Conservation (phyloP, 2,113 vertebrate species). For the Hypocryptadius cinnamomeus region DNA sequence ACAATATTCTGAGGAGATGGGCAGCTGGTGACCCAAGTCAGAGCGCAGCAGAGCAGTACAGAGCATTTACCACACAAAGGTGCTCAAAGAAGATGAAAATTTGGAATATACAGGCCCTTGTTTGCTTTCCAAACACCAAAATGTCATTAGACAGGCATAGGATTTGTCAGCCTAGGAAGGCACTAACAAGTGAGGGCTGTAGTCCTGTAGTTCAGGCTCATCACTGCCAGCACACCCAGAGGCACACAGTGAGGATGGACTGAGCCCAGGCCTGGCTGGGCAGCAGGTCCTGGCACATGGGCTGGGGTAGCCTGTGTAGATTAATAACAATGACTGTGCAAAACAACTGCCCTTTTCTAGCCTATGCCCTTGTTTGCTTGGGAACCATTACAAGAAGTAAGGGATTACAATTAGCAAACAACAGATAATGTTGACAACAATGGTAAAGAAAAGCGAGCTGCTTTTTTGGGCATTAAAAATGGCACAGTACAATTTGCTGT, state of each 20-base stretch:
- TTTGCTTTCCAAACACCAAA: too few species aligned
- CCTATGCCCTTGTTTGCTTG: not conserved
- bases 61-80: not conserved
- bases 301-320: not conserved
- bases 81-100: not conserved
- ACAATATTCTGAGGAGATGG: not conserved
- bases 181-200: not conserved
- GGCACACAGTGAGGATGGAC: not conserved
- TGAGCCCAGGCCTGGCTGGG: not conserved
- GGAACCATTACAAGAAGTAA: not conserved
- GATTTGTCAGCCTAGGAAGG: not conserved
- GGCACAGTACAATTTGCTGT: not conserved
- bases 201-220: not conserved
- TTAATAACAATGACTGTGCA: not conserved
- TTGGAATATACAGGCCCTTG: not conserved
- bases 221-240: not conserved
- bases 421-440: not conserved
- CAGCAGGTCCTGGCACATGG: not conserved
- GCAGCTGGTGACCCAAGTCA: not conserved
- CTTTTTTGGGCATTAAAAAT: not conserved
- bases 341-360: not conserved
- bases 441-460: not conserved
- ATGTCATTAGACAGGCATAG: fast-evolving
- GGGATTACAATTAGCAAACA: not conserved
- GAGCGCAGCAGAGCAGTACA: not conserved